Percentiles rank a stretch among this genome's conserved stretches.
Conservation (phyloP, 2,113 vertebrate genomes). For the Paratilapia polleni region DNA sequence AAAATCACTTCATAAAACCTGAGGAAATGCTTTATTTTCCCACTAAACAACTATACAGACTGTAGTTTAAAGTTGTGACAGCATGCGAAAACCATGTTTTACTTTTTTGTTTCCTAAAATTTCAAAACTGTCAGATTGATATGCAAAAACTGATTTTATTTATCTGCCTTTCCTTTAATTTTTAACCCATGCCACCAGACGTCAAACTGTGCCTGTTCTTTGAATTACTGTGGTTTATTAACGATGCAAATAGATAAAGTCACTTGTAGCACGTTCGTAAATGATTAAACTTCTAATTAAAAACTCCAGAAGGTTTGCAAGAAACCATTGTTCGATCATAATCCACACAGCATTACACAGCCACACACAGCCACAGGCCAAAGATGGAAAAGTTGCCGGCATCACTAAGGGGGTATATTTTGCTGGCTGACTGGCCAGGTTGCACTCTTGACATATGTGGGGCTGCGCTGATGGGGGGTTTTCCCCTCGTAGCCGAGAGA, state of each 20-base stretch:
- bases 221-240: too few species aligned
- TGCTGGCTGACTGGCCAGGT: not conserved
- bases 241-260: too few species aligned
- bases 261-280: not conserved
- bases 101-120: not conserved
- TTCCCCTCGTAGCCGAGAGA: not conserved
- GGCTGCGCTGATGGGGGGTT: not conserved
- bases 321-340: too few species aligned
- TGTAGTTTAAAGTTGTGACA: fast-evolving
- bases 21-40: not conserved
- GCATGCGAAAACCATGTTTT: fast-evolving
- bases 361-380: fast-evolving
- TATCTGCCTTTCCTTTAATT: too few species aligned
- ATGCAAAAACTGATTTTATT: too few species aligned
- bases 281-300: too few species aligned
- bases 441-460: fast-evolving
- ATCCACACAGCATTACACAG: fast-evolving
- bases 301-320: too few species aligned
- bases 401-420: fast-evolving
- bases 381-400: not conserved
- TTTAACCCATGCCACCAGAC: too few species aligned
- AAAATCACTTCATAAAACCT: fast-evolving
- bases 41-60: fast-evolving
- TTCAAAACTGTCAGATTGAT: too few species aligned
- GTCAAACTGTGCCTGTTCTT: too few species aligned